A percentile compares a stretch with the other conserved stretches of the same genome.
phyloP scores from a whole-genome alignment of 2,113 vertebrate species.

The Rattus norvegicus region DNA sequence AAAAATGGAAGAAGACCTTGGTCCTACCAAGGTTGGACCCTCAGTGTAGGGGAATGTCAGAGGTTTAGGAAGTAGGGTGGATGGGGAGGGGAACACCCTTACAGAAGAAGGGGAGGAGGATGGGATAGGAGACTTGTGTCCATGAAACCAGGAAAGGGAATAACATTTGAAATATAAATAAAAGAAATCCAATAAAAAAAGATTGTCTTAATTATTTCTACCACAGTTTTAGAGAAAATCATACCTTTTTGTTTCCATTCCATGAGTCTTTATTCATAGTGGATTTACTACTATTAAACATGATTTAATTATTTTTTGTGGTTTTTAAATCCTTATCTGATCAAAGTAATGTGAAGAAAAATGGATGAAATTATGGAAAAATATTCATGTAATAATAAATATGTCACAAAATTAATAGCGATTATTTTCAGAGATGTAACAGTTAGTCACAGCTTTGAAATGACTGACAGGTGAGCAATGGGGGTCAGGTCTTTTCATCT shows the following conservation, averaged over 20 bases:
- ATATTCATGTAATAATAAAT: background rate
- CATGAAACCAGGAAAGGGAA: no score
- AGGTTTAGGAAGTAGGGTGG: no score
- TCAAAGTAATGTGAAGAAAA: background rate
- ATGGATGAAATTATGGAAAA: background rate
- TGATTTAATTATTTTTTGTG: background rate
- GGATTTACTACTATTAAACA: background rate
- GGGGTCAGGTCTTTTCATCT: no score
- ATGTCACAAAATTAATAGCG: background rate
- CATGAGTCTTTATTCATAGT: background rate
- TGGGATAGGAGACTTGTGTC: no score
- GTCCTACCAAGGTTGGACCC: no score
- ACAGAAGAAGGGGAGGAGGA: no score
- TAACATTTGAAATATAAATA: no score
- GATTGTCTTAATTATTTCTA: background rate
- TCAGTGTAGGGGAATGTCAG: no score
- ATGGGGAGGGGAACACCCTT: no score
- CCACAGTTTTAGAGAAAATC: background rate
- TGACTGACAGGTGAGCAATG: background rate
- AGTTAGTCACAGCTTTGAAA: background rate
- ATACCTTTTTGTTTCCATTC: background rate
- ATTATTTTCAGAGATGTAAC: background rate
- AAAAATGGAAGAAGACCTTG: no score
- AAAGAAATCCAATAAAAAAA: background rate
- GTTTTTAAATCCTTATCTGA: background rate